phyloP scores from a whole-genome alignment of 2,113 vertebrate species.

The Otolemur garnettii region DNA sequence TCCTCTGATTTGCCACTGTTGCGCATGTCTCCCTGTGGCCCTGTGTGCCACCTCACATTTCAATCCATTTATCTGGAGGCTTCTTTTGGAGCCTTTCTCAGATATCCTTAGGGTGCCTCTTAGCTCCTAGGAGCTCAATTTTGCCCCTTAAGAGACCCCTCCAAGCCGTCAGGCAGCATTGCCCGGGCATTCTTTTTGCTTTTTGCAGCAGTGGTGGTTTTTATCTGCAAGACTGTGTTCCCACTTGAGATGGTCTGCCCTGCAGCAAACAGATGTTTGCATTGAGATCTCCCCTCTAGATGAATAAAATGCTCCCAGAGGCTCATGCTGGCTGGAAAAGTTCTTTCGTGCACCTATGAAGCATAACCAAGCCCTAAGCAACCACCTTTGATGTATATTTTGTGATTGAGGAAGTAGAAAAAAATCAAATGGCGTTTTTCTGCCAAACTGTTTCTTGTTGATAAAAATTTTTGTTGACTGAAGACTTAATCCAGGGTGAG shows the following conservation, averaged over 20 bases:
- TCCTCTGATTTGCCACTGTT: neutral
- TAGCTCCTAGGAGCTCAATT: neutral
- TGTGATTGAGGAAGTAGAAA: constrained; percentile 60
- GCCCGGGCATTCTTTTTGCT: neutral
- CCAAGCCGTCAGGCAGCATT: neutral
- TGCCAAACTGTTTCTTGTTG: constrained; percentile 33
- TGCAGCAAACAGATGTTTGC: constrained; percentile 69
- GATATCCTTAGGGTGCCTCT: neutral
- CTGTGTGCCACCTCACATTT: neutral
- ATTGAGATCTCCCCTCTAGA: constrained; percentile 58
- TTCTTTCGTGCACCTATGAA: constrained; percentile 61
- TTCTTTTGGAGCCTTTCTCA: constrained; percentile 16
- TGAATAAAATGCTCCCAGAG: constrained; percentile 72
- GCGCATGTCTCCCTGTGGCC: neutral
- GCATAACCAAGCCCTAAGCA: constrained; percentile 54
- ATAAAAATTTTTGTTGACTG: constrained; percentile 70
- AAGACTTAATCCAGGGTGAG: constrained; percentile 50
- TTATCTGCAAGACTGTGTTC: constrained; percentile 59
- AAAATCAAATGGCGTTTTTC: constrained; percentile 24
- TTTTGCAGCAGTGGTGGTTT: constrained; percentile 46
- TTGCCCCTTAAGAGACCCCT: neutral
- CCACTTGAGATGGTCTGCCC: constrained; percentile 57
- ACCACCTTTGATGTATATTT: constrained; percentile 73
- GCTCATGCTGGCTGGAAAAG: constrained; percentile 51
- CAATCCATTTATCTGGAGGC: neutral